Evolutionary conservation across 35 echinoderm and acorn worm species (phyloP).

Genomic region (Strongylocentrotus purpuratus): DNA sequence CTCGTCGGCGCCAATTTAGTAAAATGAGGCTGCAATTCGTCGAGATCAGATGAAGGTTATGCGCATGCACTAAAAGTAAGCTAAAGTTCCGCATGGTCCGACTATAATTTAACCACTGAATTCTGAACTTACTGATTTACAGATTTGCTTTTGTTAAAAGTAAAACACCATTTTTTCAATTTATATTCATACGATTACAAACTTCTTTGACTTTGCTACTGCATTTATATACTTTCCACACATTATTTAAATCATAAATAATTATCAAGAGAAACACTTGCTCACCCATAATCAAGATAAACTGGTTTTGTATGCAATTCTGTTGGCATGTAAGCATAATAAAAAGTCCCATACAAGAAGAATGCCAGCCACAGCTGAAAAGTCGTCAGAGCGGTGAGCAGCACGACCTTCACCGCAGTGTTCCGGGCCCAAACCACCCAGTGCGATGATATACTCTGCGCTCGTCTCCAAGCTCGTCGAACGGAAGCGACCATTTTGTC

Average conservation of each 20-base stretch:
- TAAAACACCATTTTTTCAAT: too few species aligned
- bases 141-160: too few species aligned
- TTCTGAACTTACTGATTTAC: too few species aligned
- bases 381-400: conserved; percentile 47
- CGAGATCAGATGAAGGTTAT: too few species aligned
- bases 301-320: conserved; percentile 79
- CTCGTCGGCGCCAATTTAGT: too few species aligned
- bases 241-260: not conserved
- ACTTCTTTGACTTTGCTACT: not conserved
- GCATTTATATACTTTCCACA: not conserved
- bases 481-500: conserved; percentile 23
- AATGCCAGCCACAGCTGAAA: conserved; percentile 86
- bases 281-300: conserved; percentile 47
- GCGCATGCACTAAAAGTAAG: too few species aligned
- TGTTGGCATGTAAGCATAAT: conserved; percentile 98
- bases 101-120: too few species aligned
- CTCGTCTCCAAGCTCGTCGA: conserved; percentile 18
- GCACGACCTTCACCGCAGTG: conserved; percentile 58
- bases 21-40: too few species aligned
- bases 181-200: too few species aligned
- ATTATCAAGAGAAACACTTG: not conserved
- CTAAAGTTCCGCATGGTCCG: too few species aligned
- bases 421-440: conserved; percentile 60
- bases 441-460: conserved; percentile 20
- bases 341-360: conserved; percentile 93